phyloP scores from a whole-genome alignment of 2,797 vertebrate genomes.

The Echeneis naucrates region DNA sequence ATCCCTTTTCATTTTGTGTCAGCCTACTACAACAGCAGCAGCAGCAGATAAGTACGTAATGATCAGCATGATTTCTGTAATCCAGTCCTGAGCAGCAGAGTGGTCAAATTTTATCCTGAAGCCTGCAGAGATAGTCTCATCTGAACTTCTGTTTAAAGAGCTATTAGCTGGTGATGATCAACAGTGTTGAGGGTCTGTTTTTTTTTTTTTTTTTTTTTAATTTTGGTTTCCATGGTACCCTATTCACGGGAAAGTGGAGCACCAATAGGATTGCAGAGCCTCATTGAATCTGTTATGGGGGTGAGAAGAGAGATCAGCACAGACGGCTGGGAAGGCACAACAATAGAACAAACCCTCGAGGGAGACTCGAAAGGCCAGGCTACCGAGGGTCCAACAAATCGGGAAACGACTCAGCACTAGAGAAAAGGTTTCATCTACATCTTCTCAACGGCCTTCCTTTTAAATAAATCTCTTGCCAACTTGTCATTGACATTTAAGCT shows the following conservation, averaged over 20 bases:
- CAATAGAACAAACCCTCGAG: conserved; percentile 75
- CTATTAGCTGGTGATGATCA: conserved; percentile 76
- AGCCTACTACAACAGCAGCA: conserved; percentile 42
- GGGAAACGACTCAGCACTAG: conserved; percentile 36
- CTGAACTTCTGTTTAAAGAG: conserved; percentile 73
- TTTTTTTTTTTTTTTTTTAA: conserved; percentile 79
- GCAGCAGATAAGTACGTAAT: conserved; percentile 39
- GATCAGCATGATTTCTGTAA: conserved; percentile 42
- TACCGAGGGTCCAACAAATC: conserved; percentile 69
- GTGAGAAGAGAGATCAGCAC: conserved; percentile 65
- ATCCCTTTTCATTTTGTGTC: conserved; percentile 43
- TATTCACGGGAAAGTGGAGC: conserved; percentile 77
- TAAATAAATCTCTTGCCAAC: conserved; percentile 60
- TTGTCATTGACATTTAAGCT: conserved; percentile 79
- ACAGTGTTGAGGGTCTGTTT: conserved; percentile 75
- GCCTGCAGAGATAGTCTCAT: conserved; percentile 66
- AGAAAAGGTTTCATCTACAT: conserved; percentile 77
- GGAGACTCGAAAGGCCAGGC: conserved; percentile 74
- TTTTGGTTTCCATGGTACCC: conserved; percentile 84
- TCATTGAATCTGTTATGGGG: conserved; percentile 76
- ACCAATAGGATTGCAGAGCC: conserved; percentile 72
- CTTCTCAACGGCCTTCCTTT: conserved; percentile 59
- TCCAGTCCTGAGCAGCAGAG: conserved; percentile 26
- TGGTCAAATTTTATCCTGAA: conserved; percentile 58
- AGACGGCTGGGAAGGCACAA: conserved; percentile 77